Percentiles rank a stretch among this genome's conserved stretches.
phyloP scores from a whole-genome alignment of 1,140 invertebrate genomes.

The Tetragnatha versicolor region DNA sequence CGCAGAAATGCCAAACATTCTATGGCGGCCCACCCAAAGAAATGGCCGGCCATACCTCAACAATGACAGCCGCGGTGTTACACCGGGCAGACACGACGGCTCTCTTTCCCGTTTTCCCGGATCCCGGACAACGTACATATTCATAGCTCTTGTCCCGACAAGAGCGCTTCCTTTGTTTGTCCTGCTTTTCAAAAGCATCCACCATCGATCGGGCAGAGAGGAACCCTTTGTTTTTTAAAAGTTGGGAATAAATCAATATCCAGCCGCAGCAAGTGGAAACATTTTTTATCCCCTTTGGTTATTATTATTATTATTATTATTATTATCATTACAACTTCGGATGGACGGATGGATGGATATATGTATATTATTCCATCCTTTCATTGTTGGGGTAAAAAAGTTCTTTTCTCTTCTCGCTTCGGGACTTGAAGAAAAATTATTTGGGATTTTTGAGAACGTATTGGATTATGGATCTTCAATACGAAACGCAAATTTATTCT shows the following conservation, averaged over 20 bases:
- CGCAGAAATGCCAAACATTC: conserved; percentile 46
- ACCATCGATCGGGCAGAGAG: conserved; percentile 13
- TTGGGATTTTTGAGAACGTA: conserved; percentile 46
- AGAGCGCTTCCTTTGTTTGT: conserved; percentile 39
- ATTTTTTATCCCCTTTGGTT: conserved; percentile 9
- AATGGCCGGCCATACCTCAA: conserved; percentile 23
- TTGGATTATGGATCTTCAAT: conserved; percentile 46
- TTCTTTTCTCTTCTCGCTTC: conserved; percentile 3
- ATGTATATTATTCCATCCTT: conserved; percentile 10
- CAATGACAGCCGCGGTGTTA: conserved; percentile 40
- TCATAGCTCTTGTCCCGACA: conserved; percentile 38
- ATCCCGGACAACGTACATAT: conserved; percentile 23
- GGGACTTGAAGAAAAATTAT: conserved; percentile 35
- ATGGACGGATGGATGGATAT: neutral
- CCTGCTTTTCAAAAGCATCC: conserved; percentile 18
- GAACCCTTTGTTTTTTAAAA: conserved; percentile 27
- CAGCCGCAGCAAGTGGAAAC: neutral
- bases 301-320: neutral
- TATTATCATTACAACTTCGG: neutral
- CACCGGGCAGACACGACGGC: conserved; percentile 38
- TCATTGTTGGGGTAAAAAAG: neutral
- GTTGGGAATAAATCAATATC: conserved; percentile 34
- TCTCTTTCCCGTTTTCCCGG: neutral
- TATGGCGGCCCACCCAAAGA: conserved; percentile 3
- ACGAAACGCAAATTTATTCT: conserved; percentile 38